Evolutionary conservation across 2,113 vertebrate species (phyloP).

Genomic region (Zapus hudsonius): DNA sequence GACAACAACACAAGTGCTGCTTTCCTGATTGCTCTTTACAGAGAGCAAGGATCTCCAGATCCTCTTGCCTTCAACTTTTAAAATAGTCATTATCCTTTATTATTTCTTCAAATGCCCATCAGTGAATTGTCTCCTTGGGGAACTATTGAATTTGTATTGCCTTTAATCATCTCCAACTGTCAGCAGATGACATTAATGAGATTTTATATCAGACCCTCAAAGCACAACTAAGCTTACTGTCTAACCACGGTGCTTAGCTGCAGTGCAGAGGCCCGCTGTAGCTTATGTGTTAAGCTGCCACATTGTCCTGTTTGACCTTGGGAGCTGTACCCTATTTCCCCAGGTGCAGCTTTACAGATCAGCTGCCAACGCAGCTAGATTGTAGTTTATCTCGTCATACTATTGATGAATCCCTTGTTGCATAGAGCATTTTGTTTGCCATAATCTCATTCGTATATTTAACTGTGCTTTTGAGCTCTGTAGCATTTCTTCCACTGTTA

Average conservation of each 20-base stretch:
- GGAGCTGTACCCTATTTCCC: no score
- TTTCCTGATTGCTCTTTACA: background rate
- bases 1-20: background rate
- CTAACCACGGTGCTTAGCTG: background rate
- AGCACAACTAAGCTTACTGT: background rate
- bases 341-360: background rate
- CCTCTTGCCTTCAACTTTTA: background rate
- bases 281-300: background rate
- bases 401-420: background rate
- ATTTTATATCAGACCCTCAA: background rate
- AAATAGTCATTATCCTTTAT: background rate
- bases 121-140: background rate
- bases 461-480: background rate
- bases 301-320: background rate
- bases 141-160: constrained; percentile 4
- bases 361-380: background rate
- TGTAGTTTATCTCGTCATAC: background rate
- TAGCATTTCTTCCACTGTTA: background rate
- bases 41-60: background rate
- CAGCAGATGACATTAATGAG: background rate
- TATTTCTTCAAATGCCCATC: background rate
- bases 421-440: background rate
- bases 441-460: background rate
- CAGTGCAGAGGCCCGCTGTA: background rate
- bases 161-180: background rate